Evolutionary conservation across 1,140 invertebrate genomes (phyloP), one percentile per base, ranked within the genome.

Genomic region (Pseudomyrmex pallidus): DNA sequence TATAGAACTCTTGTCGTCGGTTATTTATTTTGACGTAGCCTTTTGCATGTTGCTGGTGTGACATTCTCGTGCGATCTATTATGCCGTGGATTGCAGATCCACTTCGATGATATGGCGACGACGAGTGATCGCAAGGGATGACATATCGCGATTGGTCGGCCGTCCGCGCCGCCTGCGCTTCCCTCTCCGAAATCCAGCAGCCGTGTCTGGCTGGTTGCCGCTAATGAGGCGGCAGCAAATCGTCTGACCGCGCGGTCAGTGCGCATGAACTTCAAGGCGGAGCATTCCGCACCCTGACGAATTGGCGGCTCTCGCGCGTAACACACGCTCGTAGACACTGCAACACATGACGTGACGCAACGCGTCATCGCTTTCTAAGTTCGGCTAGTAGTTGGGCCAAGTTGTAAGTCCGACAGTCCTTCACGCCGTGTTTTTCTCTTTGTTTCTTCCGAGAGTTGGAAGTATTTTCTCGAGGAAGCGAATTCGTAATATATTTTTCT

Each of bases 261-360:
- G 83, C 87, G 87, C 87, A 88, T 87, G 87, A 22, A 62, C 72
- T 44, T 4, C 64, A 52, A 46, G 87, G 87, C 87, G 87, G 85
- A 73, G 50, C 17, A 72, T 52, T 72, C 74, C 17, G 73, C 8
- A 15, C 15, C 35, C 17, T 46, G 25, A 64, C 86, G 85, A 88
- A 87, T 88, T 64, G 67, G 20, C 25, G 52, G 48, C 22, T 12
- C 59, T 66, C 22, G 22, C 46, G 20, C 64, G 8, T 44, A 35
- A 35, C 35, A 8, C n/a, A 22, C 48, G 25, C 64, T 61, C 63
- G 63, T 57, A 35, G 56, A 73, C 63, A 83, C 46, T 54, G 48
- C 54, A 87, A 57, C 85, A 87, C 63, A 74, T 87, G 82, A 87
- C 63, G 50, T 9, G 85, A 84, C 63, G n/a, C 12, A 25, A 4